Evolutionary conservation across 2,113 vertebrate species (phyloP).

Genomic region (Balaeniceps rex): DNA sequence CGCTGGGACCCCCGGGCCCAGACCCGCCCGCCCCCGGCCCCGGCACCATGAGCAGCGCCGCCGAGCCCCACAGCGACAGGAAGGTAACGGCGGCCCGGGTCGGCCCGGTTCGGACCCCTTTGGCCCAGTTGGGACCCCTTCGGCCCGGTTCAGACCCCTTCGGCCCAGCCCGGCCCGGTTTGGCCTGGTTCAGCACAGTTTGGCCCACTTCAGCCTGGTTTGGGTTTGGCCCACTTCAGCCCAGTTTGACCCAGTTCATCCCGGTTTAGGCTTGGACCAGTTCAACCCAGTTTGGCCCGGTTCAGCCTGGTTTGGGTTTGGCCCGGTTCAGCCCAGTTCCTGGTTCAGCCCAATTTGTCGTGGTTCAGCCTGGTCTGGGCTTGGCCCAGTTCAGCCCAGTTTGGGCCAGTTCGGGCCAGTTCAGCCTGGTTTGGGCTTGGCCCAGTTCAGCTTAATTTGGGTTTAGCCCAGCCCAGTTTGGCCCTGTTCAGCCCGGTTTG

Average conservation of each 20-base stretch:
- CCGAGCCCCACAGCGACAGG: background rate
- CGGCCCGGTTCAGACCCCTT: background rate
- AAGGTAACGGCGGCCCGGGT: background rate
- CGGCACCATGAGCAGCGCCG: background rate
- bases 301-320: too few relatives aligned
- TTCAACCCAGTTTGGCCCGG: fast-evolving
- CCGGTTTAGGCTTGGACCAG: too few relatives aligned
- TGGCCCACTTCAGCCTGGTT: background rate
- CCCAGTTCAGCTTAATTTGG: too few relatives aligned
- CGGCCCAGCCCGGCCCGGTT: background rate
- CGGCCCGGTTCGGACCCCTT: background rate
- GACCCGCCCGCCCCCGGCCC: background rate
- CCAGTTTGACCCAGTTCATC: background rate
- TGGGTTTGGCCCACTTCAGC: too few relatives aligned
- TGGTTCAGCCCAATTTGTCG: too few relatives aligned
- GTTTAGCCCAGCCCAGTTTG: background rate
- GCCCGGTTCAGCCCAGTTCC: background rate
- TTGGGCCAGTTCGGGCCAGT: too few relatives aligned
- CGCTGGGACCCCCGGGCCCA: too few relatives aligned
- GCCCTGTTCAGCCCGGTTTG: too few relatives aligned
- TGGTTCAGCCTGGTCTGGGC: too few relatives aligned
- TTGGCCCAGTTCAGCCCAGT: too few relatives aligned
- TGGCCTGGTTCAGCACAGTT: background rate
- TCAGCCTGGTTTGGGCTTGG: background rate
- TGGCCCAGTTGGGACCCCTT: background rate